Evolutionary conservation across 2,113 vertebrate species (phyloP).

Genomic region (Dinomys branickii): DNA sequence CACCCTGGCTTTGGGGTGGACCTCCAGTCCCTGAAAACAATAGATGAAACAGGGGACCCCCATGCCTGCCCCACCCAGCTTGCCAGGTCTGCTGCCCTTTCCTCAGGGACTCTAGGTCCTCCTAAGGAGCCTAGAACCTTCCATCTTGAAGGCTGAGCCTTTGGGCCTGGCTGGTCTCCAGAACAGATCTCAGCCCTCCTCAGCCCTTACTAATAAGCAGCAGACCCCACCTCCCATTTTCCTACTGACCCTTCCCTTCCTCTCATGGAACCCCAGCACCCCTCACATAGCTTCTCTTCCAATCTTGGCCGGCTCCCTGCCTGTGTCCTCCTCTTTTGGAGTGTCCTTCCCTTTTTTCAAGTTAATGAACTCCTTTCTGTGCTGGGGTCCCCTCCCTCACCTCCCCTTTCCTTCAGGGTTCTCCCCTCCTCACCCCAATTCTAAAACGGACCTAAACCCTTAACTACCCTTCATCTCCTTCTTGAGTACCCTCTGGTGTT

Average conservation of each 20-base stretch:
- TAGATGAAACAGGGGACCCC: neutral
- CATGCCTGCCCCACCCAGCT: neutral
- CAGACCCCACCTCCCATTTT: neutral
- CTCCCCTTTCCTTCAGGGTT: constrained; percentile 17
- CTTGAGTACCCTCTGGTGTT: neutral
- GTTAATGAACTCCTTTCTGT: neutral
- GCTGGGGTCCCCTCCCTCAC: neutral
- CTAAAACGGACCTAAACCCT: neutral
- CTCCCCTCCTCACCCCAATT: neutral
- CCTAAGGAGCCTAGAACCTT: neutral
- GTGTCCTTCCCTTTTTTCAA: neutral
- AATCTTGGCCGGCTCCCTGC: neutral
- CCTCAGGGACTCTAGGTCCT: neutral
- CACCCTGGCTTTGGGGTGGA: neutral
- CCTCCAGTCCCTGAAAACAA: neutral
- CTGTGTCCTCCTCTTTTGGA: neutral
- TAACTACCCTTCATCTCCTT: neutral
- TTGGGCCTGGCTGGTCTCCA: neutral
- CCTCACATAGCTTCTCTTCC: neutral
- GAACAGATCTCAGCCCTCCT: neutral
- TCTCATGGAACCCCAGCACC: neutral
- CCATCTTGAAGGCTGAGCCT: neutral
- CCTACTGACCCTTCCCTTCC: neutral
- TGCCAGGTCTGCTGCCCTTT: neutral
- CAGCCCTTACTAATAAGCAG: neutral